A percentile compares a stretch with the other conserved stretches of the same genome.
phyloP scores from a whole-genome alignment of 1,140 invertebrate species.

The Drosophila nigromelanica region DNA sequence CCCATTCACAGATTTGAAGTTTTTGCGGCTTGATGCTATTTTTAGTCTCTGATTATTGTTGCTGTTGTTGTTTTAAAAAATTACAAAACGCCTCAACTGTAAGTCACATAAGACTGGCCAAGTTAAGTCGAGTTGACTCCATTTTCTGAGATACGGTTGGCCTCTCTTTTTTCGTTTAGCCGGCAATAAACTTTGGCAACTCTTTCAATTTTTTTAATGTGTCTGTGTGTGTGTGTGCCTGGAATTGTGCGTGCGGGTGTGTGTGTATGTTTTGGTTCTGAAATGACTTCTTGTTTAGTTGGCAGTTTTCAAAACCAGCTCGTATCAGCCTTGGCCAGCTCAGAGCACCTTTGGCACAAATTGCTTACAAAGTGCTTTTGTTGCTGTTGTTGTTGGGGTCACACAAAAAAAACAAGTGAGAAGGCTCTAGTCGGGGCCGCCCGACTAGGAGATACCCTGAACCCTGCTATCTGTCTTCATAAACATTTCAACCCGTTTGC shows the following conservation, averaged over 20 bases:
- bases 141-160: constrained; percentile 26
- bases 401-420: constrained; percentile 32
- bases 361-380: constrained; percentile 76
- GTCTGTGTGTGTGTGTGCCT: constrained; percentile 7
- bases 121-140: constrained; percentile 31
- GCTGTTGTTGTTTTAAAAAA: constrained; percentile 53
- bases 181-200: constrained; percentile 77
- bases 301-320: constrained; percentile 65
- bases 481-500: too few species aligned
- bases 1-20: constrained; percentile 33
- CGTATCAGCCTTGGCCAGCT: constrained; percentile 51
- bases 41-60: constrained; percentile 13
- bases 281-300: constrained; percentile 78
- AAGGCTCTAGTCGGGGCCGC: too few species aligned
- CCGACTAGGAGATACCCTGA: too few species aligned
- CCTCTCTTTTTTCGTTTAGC: constrained; percentile 65
- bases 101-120: constrained; percentile 44
- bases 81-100: constrained; percentile 63
- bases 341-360: constrained; percentile 54
- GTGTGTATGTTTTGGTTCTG: constrained; percentile 31
- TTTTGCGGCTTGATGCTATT: constrained; percentile 15
- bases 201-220: constrained; percentile 70
- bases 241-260: constrained; percentile 9
- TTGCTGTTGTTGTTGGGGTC: constrained; percentile 46
- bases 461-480: too few species aligned